Conservation (phyloP, 92 coral and sea anemone species). For the Pocillopora grandis region DNA sequence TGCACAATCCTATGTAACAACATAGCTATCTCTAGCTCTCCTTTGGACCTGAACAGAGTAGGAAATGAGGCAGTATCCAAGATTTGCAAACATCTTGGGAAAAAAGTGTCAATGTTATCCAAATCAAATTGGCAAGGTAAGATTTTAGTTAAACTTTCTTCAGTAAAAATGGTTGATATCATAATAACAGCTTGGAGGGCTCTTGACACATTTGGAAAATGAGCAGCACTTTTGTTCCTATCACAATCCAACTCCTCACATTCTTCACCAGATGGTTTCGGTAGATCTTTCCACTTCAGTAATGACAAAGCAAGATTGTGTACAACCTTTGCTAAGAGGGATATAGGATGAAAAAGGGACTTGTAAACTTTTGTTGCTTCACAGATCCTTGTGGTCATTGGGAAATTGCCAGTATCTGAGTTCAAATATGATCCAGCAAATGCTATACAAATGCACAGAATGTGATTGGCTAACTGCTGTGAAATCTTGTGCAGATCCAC, state of each 20-base stretch:
- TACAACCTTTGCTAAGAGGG: conserved; percentile 50
- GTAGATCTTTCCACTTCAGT: conserved; percentile 53
- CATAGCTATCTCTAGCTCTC: conserved; percentile 70
- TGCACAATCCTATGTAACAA: conserved; percentile 62
- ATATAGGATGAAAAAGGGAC: conserved; percentile 79
- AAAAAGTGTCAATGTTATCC: conserved; percentile 7
- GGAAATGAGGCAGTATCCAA: conserved; percentile 2
- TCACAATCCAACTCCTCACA: conserved; percentile 16
- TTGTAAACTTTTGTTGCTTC: conserved; percentile 50
- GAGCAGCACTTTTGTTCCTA: neutral
- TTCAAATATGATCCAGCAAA: conserved; percentile 54
- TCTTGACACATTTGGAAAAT: conserved; percentile 17
- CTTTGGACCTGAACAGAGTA: conserved; percentile 72
- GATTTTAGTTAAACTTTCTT: neutral
- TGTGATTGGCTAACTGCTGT: conserved; percentile 68
- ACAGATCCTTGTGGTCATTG: conserved; percentile 37
- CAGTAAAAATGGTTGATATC: neutral
- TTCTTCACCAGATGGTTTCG: conserved; percentile 60
- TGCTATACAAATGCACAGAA: conserved; percentile 76
- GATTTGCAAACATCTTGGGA: conserved; percentile 20
- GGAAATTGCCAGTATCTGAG: neutral
- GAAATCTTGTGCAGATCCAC: conserved; percentile 60
- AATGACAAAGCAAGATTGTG: conserved; percentile 36
- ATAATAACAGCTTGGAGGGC: conserved; percentile 5
- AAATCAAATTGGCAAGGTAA: neutral